A percentile compares a stretch with the other conserved stretches of the same genome.
Conservation (phyloP, 2,888 invertebrate genomes). For the Heliconius charithonia region DNA sequence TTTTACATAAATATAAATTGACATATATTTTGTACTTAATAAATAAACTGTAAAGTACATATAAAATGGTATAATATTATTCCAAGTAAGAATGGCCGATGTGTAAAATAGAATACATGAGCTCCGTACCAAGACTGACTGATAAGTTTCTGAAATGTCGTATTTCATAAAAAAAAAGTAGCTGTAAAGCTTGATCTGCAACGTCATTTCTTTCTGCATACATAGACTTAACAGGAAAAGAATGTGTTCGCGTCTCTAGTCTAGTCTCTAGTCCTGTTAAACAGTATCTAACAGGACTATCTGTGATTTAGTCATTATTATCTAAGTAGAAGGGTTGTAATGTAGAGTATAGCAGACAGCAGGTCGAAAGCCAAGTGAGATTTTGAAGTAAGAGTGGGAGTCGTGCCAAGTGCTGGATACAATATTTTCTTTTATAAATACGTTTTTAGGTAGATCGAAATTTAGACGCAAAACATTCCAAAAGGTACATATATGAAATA, state of each 20-base stretch:
- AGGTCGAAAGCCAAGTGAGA: constrained; percentile 65
- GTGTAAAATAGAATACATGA: neutral
- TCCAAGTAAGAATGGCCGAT: neutral
- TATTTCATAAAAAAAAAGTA: too few species aligned
- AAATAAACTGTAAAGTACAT: neutral
- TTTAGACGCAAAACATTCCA: neutral
- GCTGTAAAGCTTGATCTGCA: neutral
- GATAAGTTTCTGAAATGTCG: neutral
- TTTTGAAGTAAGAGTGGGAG: constrained; percentile 55
- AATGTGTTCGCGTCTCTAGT: too few species aligned
- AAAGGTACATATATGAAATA: constrained; percentile 9
- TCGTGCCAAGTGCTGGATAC: constrained; percentile 57
- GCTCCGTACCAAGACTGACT: neutral
- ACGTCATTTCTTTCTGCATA: neutral
- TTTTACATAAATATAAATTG: constrained; percentile 1
- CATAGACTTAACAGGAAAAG: neutral
- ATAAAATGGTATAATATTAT: neutral
- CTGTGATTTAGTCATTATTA: neutral
- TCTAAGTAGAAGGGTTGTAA: constrained; percentile 6
- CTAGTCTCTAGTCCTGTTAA: neutral
- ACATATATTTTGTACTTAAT: constrained; percentile 15
- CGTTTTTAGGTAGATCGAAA: constrained; percentile 21
- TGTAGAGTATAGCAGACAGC: constrained; percentile 34
- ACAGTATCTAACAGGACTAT: neutral
- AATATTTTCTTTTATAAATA: constrained; percentile 42